These are phyloP conservation scores for Drosophila cognata DNA, from an alignment of 2,888 invertebrate species.

Conservation along the genomic window DNA sequence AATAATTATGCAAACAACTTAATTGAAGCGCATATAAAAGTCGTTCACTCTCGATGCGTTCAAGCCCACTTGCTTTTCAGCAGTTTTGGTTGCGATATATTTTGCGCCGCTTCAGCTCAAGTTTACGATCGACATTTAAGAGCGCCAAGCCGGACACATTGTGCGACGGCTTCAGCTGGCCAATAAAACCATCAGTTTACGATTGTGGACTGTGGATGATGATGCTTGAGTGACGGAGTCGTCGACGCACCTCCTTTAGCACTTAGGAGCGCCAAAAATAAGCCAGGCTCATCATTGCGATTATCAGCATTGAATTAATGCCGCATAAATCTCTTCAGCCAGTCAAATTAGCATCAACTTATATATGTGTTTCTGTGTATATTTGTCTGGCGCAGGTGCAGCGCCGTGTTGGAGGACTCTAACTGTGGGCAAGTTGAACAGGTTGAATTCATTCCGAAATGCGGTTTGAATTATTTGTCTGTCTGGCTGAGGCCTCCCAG, in stretches of 20 bases:
- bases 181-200: constrained; percentile 59
- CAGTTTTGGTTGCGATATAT: constrained; percentile 15
- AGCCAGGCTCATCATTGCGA: constrained; percentile 63
- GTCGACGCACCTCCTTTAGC: constrained; percentile 56
- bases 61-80: constrained; percentile 34
- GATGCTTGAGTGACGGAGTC: constrained; percentile 62
- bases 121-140: constrained; percentile 57
- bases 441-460: constrained; percentile 69
- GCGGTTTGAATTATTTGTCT: constrained; percentile 76
- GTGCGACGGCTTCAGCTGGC: constrained; percentile 35
- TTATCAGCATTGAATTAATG: constrained; percentile 61
- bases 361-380: neutral
- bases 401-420: constrained; percentile 5
- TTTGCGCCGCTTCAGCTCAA: constrained; percentile 32
- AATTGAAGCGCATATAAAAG: constrained; percentile 19
- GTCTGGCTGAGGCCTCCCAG: constrained; percentile 40
- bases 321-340: constrained; percentile 60
- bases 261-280: constrained; percentile 73
- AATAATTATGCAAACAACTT: neutral
- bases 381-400: constrained; percentile 1
- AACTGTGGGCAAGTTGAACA: constrained; percentile 22
- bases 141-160: constrained; percentile 54
- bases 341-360: constrained; percentile 2
- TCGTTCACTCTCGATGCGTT: constrained; percentile 7
- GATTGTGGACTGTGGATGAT: constrained; percentile 33